Evolutionary conservation across 2,113 vertebrate species (phyloP), one percentile per base, ranked within the genome.

Genomic region (Terrapene triunguis): DNA sequence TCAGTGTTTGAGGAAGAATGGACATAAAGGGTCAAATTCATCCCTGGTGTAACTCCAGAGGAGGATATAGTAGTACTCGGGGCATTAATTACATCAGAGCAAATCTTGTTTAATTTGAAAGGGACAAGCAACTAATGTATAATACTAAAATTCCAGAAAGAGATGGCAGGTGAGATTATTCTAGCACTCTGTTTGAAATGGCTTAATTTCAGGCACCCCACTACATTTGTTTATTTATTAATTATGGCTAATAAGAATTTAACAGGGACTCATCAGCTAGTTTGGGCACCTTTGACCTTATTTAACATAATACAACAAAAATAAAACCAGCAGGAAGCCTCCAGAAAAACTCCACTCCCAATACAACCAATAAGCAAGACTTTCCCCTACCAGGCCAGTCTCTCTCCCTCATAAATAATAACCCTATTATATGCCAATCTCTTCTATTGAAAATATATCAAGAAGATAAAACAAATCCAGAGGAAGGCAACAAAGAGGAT

Each of bases 1-100:
- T 65, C 25, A 22, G 69, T 6, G 84, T 5, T 5, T 69, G n/a
- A 89, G 48, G 59, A 91, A 91, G 22, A 69, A 80, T 0, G 0
- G 51, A n/a, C 1, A 59, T 0, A 3, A 79, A 16, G 17, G 76
- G 4, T 9, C 32, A 1, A n/a, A 32, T 27, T 10, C 1, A 0
- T 14, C 0, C 17, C 88, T 76, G 5, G 5, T 10, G 78, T 9
- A 87, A 59, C 84, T 35, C 4, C 24, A 69, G 8, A 83, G 62
- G 35, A 87, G 2, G 44, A 8, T 25, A 11, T 50, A 92, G 74
- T 4, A 84, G 3, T 9, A 78, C 2, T 54, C 62, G 83, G 2
- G 3, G 44, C 5, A 81, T 35, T 4, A 93, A 80, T 35, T 79
- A 91, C 35, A 51, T 16, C 6, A 62, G 35, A 84, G 4, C 54